These are phyloP conservation scores for Malurus alboscapulatus DNA, from an alignment of 2,113 vertebrate genomes.

Conservation along the genomic window DNA sequence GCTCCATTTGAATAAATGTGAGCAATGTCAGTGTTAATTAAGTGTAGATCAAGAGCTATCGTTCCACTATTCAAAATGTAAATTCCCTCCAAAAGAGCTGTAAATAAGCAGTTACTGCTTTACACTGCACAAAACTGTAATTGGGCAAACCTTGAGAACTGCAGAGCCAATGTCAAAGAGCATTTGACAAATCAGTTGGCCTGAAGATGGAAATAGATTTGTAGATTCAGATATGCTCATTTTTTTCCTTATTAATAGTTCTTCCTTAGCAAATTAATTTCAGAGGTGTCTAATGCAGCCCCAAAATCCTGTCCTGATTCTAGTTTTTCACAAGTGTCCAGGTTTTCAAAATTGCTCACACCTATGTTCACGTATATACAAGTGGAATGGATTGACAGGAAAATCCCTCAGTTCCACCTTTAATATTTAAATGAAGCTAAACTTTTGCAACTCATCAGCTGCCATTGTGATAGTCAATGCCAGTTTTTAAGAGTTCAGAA, in stretches of 20 bases:
- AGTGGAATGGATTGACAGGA: neutral
- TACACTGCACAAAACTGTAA: neutral
- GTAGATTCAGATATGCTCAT: neutral
- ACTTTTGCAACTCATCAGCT: neutral
- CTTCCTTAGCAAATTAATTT: neutral
- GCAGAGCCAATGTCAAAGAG: neutral
- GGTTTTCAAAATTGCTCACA: neutral
- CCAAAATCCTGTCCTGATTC: neutral
- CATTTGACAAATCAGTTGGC: neutral
- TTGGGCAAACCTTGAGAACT: neutral
- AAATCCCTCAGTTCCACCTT: neutral
- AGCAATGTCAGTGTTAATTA: slow-evolving; percentile 39
- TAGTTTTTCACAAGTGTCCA: neutral
- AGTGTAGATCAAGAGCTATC: slow-evolving; percentile 7
- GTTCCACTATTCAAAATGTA: slow-evolving; percentile 6
- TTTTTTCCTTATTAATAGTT: neutral
- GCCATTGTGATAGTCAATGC: neutral
- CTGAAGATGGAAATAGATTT: neutral
- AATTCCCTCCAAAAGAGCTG: slow-evolving; percentile 12
- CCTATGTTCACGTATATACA: neutral
- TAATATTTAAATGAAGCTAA: neutral
- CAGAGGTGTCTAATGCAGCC: neutral
- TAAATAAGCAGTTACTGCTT: neutral
- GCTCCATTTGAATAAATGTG: slow-evolving; percentile 13
- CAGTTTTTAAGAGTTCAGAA: neutral